Conservation (phyloP, 2,797 vertebrate genomes). For the Neostethus bicornis region DNA sequence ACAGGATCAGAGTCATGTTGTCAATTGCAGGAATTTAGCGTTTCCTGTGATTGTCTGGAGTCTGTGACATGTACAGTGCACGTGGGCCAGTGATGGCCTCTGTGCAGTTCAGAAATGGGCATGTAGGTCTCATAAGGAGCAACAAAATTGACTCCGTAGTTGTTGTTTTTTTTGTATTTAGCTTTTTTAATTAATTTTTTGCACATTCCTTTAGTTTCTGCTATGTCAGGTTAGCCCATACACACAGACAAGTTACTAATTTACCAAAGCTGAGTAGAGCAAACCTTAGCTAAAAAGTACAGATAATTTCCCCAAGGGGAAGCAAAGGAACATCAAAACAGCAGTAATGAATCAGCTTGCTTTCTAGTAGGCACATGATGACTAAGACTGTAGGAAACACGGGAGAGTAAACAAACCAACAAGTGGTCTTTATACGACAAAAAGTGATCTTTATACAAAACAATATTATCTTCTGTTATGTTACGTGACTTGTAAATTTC, state of each 20-base stretch:
- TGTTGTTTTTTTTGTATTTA: not conserved
- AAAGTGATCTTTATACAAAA: no score
- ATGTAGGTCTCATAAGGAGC: not conserved
- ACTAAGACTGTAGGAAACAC: conserved; percentile 1
- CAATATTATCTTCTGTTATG: no score
- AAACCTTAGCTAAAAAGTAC: conserved; percentile 3
- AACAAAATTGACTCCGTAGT: not conserved
- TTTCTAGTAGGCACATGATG: not conserved
- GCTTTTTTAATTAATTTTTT: not conserved
- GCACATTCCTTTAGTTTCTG: not conserved
- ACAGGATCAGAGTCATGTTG: conserved; percentile 26
- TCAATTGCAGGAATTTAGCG: conserved; percentile 41
- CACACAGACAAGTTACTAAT: not conserved
- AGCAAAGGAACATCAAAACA: not conserved
- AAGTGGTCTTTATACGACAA: no score
- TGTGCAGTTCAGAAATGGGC: not conserved
- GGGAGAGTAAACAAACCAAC: not conserved
- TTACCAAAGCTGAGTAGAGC: not conserved
- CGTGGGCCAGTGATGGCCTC: not conserved
- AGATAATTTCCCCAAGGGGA: not conserved
- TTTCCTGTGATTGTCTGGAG: conserved; percentile 62
- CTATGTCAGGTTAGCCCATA: not conserved
- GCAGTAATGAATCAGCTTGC: not conserved
- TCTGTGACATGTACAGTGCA: conserved; percentile 2
- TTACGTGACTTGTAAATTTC: no score